A percentile compares a stretch with the other conserved stretches of the same genome.
These are phyloP conservation scores for Syrmaticus mikado DNA, from an alignment of 2,113 vertebrate genomes.

Conservation along the genomic window DNA sequence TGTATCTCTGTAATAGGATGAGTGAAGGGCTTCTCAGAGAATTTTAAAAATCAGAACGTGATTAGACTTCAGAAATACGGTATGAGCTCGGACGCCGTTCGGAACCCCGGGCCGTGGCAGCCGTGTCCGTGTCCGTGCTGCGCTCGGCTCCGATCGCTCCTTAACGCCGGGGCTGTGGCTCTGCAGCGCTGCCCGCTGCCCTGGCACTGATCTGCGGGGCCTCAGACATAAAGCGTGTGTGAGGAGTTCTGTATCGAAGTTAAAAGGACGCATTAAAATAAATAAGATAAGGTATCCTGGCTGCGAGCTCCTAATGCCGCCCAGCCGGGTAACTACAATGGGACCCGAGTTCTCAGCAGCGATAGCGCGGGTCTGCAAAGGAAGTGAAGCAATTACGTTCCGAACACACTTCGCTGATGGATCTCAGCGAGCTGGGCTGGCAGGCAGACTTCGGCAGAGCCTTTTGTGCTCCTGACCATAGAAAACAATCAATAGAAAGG, in stretches of 20 bases:
- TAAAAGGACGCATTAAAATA: not conserved
- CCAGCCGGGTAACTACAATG: not conserved
- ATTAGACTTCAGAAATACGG: not conserved
- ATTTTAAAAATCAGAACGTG: not conserved
- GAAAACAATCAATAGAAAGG: not conserved
- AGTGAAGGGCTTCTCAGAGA: not conserved
- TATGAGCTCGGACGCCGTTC: rapidly evolving
- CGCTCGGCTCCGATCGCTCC: too few species aligned
- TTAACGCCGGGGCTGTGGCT: not conserved
- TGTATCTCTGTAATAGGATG: rapidly evolving
- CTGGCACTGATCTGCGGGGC: not conserved
- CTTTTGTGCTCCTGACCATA: not conserved
- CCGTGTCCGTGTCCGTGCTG: too few species aligned
- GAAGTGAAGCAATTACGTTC: not conserved
- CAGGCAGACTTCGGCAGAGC: not conserved
- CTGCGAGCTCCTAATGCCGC: not conserved
- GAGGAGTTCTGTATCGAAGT: not conserved
- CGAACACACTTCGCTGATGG: not conserved
- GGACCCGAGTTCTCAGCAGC: not conserved
- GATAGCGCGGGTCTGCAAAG: not conserved
- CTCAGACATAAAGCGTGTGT: not conserved
- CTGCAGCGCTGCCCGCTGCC: not conserved
- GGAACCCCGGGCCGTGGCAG: too few species aligned
- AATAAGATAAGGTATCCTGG: not conserved
- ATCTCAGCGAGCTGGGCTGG: not conserved